Base-by-base conservation (phyloP, 2,797 vertebrate species). In the Ctenopoma multispine region DNA sequence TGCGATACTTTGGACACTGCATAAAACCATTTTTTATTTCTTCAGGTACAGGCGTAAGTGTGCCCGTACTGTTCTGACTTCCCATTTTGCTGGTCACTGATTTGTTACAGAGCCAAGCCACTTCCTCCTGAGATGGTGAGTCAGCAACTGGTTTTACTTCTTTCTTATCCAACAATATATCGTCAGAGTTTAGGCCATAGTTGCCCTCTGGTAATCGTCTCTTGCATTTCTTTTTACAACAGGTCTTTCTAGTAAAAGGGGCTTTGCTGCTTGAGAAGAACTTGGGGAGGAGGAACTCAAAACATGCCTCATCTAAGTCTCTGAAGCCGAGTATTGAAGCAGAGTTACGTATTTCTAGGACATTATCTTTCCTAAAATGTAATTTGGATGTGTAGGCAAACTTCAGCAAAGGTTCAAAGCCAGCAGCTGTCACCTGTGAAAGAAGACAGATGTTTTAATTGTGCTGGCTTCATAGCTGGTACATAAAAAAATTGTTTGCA, bases 331-430 rank as follows among this genome's bases (percentile, higher is more conserved):
- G 90, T 58, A 96, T 79, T 31, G 95, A 91, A 3, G 95, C 96
- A 4, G 96, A 95, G 63, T 91, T 96, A 76, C 90, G 94, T 31
- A 99, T 95, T 59, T 98, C 96, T n/a, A 96, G 86, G 77, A 97
- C 95, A 59, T 96, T 93, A 24, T 96, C 95, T 93, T 96, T 97
- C 72, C 92, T 94, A 53, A 99, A 95, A 80, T 94, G 88, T 47
- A 99, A 96, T 77, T 97, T 97, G 62, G 97, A 96, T 2, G 97
- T 97, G 91, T 99, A 99, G 56, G 96, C 96, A 89, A 99, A 99
- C 61, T 96, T 94, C 83, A 99, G 93, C 77, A 99, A 88, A 49
- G 97, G 96, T 67, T 95, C 94, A 84, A 99, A 99, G 75, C 97
- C 97, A 81, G 94, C 94, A 38, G 90, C 91, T 3, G 96, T 96